Conservation (phyloP, 2,797 vertebrate genomes). For the Rhinichthys osculus region DNA sequence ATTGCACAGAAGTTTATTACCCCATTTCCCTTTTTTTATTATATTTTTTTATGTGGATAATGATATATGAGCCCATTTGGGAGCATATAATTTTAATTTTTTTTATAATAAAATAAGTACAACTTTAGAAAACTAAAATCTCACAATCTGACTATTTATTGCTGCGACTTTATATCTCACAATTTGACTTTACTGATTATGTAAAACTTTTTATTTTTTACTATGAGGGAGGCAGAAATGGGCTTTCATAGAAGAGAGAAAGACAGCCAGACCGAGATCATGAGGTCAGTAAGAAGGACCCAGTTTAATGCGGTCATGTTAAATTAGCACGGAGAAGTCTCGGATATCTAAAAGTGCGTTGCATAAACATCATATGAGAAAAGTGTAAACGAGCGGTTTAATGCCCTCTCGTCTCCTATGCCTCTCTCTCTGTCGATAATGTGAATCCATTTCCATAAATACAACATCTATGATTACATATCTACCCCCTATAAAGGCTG, state of each 20-base stretch:
- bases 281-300: conserved; percentile 27
- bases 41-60: neutral
- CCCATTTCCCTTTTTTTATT: neutral
- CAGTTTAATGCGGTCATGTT: conserved; percentile 58
- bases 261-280: neutral
- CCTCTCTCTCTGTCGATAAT: neutral
- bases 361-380: conserved; percentile 68
- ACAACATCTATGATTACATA: conserved; percentile 45
- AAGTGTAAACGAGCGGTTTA: conserved; percentile 61
- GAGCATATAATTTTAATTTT: accelerated
- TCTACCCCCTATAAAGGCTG: conserved; percentile 57
- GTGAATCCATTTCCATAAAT: conserved; percentile 64
- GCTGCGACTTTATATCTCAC: neutral
- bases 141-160: neutral
- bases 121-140: neutral
- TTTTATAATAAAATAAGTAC: neutral
- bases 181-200: neutral
- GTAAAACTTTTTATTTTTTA: neutral
- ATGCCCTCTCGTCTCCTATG: conserved; percentile 63
- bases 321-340: conserved; percentile 44
- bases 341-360: conserved; percentile 62
- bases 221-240: conserved; percentile 39
- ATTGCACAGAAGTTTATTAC: neutral
- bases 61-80: neutral
- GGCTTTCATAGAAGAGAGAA: neutral